Base-by-base conservation (phyloP, 2,797 vertebrate species). In the Rhinatrema bivittatum region DNA sequence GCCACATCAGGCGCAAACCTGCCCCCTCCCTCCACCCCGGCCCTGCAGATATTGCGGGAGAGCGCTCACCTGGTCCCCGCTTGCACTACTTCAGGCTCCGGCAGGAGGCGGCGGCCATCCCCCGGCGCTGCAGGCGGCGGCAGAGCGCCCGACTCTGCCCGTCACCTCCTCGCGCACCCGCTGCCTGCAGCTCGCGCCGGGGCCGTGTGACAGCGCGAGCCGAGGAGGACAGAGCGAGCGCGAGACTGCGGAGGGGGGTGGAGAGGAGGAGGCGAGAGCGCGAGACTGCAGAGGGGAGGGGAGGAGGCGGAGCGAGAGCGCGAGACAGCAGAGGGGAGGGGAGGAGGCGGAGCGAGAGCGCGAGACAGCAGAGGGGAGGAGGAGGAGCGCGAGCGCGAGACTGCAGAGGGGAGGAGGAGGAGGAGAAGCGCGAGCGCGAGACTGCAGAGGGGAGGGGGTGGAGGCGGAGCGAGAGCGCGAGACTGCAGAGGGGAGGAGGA, bases 51-150 rank as follows among this genome's bases (percentile, higher is more conserved):
- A n/a, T n/a, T n/a, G n/a, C n/a, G n/a, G n/a, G n/a, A n/a, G n/a
- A n/a, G n/a, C 42, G 37, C 70, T 75, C 56, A 78, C 77, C 75
- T 75, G 72, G 54, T 68, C 75, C 58, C 74, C 59, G 68, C 68
- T 65, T 82, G 77, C 68, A 76, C 70, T 46, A 54, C 55, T 60
- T 62, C 20, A 30, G 42, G 42, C 29, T 43, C 34, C 41, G 30
- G 56, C 50, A 28, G 16, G 36, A 10, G 19, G 46, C 39, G 46
- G 53, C 43, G 26, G 19, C 53, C 13, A 25, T 25, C 25, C 14
- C 25, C 25, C 25, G 25, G 25, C 13, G 25, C 25, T 25, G 25
- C 25, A 13, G 25, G 24, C 25, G 25, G 25, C 25, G 25, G 25
- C 25, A 25, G n/a, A n/a, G n/a, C n/a, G n/a, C n/a, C n/a, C 60